Conservation (phyloP, 92 coral and sea anemone species). For the Parazoanthus darwini region DNA sequence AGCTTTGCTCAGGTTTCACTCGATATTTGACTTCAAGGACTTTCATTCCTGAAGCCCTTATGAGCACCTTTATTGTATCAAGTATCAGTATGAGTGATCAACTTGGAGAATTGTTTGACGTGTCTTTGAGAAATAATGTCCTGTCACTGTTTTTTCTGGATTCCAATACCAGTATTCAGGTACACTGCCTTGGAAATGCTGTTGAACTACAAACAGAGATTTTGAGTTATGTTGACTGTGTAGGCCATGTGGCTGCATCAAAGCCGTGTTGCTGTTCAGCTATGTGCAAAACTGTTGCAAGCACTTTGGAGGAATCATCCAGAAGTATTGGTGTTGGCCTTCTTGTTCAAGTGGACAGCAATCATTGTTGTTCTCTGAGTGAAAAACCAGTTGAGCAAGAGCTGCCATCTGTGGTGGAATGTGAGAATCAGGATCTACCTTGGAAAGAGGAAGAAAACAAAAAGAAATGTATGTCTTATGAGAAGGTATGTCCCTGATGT, state of each 20-base stretch:
- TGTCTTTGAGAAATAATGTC: background rate
- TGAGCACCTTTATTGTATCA: slow-evolving; percentile 7
- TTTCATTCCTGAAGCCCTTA: background rate
- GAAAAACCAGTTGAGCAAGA: background rate
- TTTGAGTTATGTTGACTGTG: background rate
- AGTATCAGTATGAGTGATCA: background rate
- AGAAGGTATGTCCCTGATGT: background rate
- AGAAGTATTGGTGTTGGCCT: slow-evolving; percentile 3
- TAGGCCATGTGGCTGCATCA: background rate
- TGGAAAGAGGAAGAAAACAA: background rate
- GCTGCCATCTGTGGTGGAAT: background rate
- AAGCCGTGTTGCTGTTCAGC: background rate
- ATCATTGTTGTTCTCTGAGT: background rate
- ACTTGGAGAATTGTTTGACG: slow-evolving; percentile 6
- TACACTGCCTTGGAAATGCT: background rate
- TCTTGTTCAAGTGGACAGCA: background rate
- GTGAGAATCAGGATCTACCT: background rate
- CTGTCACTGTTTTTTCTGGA: background rate
- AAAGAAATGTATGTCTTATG: background rate
- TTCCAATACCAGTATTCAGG: background rate
- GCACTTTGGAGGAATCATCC: background rate
- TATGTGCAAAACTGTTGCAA: background rate
- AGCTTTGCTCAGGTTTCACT: slow-evolving; percentile 1
- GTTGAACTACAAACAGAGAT: slow-evolving; percentile 23
- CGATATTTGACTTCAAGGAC: background rate